Base-by-base conservation (phyloP, 2,113 vertebrate genomes). In the Pygoscelis antarcticus region DNA sequence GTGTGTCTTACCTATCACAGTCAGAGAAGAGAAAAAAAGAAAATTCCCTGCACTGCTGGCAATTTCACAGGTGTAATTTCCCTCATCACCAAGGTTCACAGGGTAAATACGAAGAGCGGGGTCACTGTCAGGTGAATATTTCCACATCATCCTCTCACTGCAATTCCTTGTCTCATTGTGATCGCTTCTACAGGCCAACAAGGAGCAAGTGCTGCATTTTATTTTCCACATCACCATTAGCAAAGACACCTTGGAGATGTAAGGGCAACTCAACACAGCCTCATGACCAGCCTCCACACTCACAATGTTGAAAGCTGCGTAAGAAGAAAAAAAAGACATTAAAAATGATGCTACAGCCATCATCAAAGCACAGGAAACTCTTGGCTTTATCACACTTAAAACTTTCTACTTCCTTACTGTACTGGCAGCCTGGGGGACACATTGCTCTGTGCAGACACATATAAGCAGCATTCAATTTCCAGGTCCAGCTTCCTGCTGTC, bases 1-100 rank as follows among this genome's bases (percentile, higher is more conserved):
- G 7, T 29, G 5, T 15, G 30, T 52, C 95, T 98, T 97, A 98
- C 97, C 97, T 89, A 82, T 72, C 18, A 98, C 97, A 49, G n/a
- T 84, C 57, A 98, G 89, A 44, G 83, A 52, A 95, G 36, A 81
- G 4, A 1, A 7, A 23, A 2, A 18, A 1, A 1, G 0, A n/a
- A 96, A 96, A 95, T 46, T 91, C 52, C 97, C 97, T 15, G 18
- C 6, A 3, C 2, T 0, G 44, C 2, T 30, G 66, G 0, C 49
- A 14, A 23, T 14, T 12, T 76, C 22, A 84, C 98, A 98, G 9
- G 0, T 68, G 64, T 98, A 98, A 93, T 40, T 26, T 23, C 97
- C 96, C 11, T 97, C 96, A 55, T 98, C 96, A 32, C 7, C 3
- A 7, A 82, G 52, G 44, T 13, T 34, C 89, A 97, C 97, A 17